Percentiles rank a stretch among this genome's conserved stretches.
phyloP scores from a whole-genome alignment of 2,797 vertebrate species.

The Aulostomus chinensis region DNA sequence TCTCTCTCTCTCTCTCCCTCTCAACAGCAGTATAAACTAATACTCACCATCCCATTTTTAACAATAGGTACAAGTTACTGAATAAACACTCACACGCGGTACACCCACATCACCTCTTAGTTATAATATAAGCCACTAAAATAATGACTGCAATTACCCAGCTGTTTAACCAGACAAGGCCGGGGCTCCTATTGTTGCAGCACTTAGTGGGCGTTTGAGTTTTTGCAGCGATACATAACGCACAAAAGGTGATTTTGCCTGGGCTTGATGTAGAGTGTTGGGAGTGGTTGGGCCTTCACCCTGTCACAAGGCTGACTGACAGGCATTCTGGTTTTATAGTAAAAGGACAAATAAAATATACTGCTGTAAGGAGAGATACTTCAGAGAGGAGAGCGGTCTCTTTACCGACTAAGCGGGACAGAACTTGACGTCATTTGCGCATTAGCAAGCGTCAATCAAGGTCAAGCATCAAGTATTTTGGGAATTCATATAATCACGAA shows the following conservation, averaged over 20 bases:
- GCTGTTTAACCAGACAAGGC: slow-evolving; percentile 43
- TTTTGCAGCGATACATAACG: slow-evolving; percentile 7
- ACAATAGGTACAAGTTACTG: slow-evolving; percentile 25
- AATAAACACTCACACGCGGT: slow-evolving; percentile 22
- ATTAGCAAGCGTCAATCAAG: no score
- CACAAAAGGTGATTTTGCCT: slow-evolving; percentile 27
- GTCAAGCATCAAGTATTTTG: no score
- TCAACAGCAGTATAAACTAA: slow-evolving; percentile 16
- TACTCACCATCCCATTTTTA: slow-evolving; percentile 42
- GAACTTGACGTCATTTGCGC: no score
- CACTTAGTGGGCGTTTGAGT: slow-evolving; percentile 25
- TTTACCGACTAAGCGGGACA: no score
- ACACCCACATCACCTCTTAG: slow-evolving; percentile 28
- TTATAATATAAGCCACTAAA: slow-evolving; percentile 47
- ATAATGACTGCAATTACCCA: slow-evolving; percentile 55
- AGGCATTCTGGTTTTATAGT: neutral
- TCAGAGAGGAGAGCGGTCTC: no score
- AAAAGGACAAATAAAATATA: no score
- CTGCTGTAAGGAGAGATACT: no score
- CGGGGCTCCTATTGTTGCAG: slow-evolving; percentile 24
- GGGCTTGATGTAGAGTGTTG: no score
- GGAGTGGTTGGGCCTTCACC: neutral
- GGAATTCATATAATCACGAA: no score
- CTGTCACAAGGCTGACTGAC: neutral
- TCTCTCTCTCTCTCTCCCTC: slow-evolving; percentile 6